Base-by-base conservation (phyloP, 2,888 invertebrate genomes). In the Ochropleura plecta region DNA sequence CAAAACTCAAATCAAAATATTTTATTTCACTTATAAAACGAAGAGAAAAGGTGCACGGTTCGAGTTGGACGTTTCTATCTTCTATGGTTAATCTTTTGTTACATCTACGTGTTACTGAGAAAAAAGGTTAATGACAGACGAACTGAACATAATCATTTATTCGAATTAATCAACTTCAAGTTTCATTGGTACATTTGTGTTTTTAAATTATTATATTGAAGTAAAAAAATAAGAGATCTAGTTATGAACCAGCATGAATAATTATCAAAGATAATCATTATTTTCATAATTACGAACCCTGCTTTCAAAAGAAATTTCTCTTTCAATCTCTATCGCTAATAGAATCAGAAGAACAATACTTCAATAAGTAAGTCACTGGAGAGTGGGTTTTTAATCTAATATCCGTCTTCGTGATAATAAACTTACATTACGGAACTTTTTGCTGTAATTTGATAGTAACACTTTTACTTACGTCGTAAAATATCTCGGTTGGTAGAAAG, bases 391-490 rank as follows among this genome's bases (percentile, higher is more conserved):
- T 63, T 71, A 86, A 86, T 84, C 76, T 64, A 66, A 71, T 66
- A 62, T 63, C 74, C 73, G 63, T 70, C 73, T 46, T 70, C 65
- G 71, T 65, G 49, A 72, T 86, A 74, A 73, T 83, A 78, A 85
- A 83, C 51, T 73, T 64, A 55, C 42, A 78, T 86, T 84, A 79
- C 72, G 46, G 70, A 71, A 68, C 74, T 78, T 65, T 73, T 62
- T 64, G 64, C 73, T 72, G 63, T 83, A 86, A 81, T 86, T 87
- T 83, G 10, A 57, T 81, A 76, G 77, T 46, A 71, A 83, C 83
- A 86, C 81, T 87, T 88, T 87, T 87, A 84, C 88, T 86, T 69
- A 65, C 67, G 69, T 66, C 51, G 79, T 83, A 81, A 81, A 84
- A 76, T 75, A 73, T 48, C 48, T 65, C 40, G 49, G 64, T 74